Percentiles rank a stretch among this genome's conserved stretches.
Evolutionary conservation across 2,113 vertebrate species (phyloP).

Genomic region (Hucho hucho): DNA sequence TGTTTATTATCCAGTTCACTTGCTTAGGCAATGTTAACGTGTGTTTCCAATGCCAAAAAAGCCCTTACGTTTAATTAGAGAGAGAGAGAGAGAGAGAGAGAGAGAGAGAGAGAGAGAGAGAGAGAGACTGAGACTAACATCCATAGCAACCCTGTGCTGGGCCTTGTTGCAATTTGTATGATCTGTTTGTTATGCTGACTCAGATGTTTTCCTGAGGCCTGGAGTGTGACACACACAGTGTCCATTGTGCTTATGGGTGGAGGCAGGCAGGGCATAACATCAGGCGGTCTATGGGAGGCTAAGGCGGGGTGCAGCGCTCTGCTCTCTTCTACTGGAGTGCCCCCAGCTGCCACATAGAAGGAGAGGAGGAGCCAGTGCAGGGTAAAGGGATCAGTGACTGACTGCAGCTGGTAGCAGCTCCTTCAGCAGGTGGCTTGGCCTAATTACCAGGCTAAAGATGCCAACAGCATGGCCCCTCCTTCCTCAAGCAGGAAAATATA

Average conservation of each 20-base stretch:
- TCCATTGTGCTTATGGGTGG: slow-evolving; percentile 30
- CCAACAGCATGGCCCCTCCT: slow-evolving; percentile 40
- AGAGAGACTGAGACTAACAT: too few species aligned
- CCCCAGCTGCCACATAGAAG: slow-evolving; percentile 63
- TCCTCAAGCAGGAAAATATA: slow-evolving; percentile 23
- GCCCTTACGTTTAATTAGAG: too few species aligned
- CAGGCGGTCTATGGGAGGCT: slow-evolving; percentile 7
- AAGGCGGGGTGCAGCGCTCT: background rate
- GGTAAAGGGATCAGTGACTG: slow-evolving; percentile 38
- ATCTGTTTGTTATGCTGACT: slow-evolving; percentile 7
- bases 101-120: too few species aligned
- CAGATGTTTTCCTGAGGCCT: slow-evolving; percentile 44
- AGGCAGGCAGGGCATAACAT: slow-evolving; percentile 28
- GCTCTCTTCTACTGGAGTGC: slow-evolving; percentile 40
- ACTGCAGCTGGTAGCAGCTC: slow-evolving; percentile 62
- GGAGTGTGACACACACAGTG: slow-evolving; percentile 48
- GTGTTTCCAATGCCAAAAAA: too few species aligned
- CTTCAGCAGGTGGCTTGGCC: slow-evolving; percentile 64
- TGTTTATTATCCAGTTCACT: too few species aligned
- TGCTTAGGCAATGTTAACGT: too few species aligned
- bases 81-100: too few species aligned
- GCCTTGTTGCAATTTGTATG: background rate
- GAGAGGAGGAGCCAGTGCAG: slow-evolving; percentile 30
- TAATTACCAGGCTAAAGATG: slow-evolving; percentile 54
- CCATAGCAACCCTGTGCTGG: too few species aligned